Evolutionary conservation across 2,888 invertebrate species (phyloP).

Genomic region (Drosophila pegasa): DNA sequence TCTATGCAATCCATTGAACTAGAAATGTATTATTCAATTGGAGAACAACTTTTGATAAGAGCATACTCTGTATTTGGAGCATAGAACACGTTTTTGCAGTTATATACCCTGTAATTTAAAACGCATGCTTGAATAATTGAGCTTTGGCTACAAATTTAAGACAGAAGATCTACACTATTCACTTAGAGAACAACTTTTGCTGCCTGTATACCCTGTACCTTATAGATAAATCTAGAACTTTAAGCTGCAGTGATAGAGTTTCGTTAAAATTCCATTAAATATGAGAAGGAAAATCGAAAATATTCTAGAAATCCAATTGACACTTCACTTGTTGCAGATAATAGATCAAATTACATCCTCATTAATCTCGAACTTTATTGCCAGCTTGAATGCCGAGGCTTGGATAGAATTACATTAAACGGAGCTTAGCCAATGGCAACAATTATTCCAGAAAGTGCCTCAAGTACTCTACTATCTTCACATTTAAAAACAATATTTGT

Average conservation of each 20-base stretch:
- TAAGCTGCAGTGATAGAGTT: too few species aligned
- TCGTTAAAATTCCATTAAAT: not conserved
- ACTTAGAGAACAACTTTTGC: not conserved
- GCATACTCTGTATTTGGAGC: too few species aligned
- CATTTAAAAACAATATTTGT: not conserved
- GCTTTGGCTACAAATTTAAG: too few species aligned
- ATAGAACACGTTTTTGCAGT: too few species aligned
- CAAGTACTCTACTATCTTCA: not conserved
- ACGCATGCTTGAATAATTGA: too few species aligned
- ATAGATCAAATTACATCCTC: not conserved
- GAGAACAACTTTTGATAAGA: too few species aligned
- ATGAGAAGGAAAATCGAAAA: not conserved
- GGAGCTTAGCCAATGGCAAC: not conserved
- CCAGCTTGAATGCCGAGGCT: not conserved
- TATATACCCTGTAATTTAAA: too few species aligned
- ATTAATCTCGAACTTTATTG: not conserved
- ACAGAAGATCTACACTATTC: too few species aligned
- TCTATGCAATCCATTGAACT: not conserved
- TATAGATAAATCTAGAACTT: not conserved
- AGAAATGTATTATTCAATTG: not conserved
- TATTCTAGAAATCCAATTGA: not conserved
- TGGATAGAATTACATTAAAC: constrained; percentile 4
- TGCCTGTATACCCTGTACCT: not conserved
- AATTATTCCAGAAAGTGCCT: not conserved
- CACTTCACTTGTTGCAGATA: not conserved